Percentiles rank a stretch among this genome's conserved stretches.
Conservation (phyloP, 2,797 vertebrate genomes). For the Austrolebias charrua region DNA sequence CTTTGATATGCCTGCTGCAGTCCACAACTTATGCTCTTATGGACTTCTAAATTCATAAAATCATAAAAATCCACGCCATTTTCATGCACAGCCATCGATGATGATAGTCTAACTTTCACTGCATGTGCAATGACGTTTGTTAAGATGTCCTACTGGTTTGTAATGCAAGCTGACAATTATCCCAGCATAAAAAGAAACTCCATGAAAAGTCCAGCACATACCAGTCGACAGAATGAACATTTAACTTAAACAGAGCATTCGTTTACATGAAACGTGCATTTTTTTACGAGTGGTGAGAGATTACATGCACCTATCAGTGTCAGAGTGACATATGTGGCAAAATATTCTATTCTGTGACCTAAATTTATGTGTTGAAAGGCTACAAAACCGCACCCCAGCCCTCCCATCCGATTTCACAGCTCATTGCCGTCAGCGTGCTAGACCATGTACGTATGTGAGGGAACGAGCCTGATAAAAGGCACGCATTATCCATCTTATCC, state of each 20-base stretch:
- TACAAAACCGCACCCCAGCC: conserved; percentile 63
- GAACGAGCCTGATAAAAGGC: conserved; percentile 67
- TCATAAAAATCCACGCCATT: neutral
- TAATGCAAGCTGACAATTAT: conserved; percentile 28
- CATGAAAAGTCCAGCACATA: conserved; percentile 17
- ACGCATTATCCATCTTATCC: conserved; percentile 74
- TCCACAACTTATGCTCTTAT: conserved; percentile 33
- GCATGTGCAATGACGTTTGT: conserved; percentile 15
- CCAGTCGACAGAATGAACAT: conserved; percentile 51
- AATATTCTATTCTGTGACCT: conserved; percentile 77
- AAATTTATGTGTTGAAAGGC: conserved; percentile 73
- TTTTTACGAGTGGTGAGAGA: conserved; percentile 65
- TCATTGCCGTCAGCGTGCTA: conserved; percentile 71
- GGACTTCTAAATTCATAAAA: conserved; percentile 25
- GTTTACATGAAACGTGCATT: conserved; percentile 60
- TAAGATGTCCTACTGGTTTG: conserved; percentile 18
- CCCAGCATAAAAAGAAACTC: conserved; percentile 10
- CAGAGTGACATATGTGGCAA: conserved; percentile 65
- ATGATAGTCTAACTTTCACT: neutral
- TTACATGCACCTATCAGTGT: conserved; percentile 59
- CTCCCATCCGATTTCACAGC: conserved; percentile 73
- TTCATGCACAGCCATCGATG: neutral
- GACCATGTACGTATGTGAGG: conserved; percentile 19
- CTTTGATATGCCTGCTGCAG: conserved; percentile 57
- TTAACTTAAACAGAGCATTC: conserved; percentile 62